Percentiles rank a stretch among this genome's conserved stretches.
phyloP scores from a whole-genome alignment of 2,797 vertebrate species.

The Yasuhikotakia modesta region DNA sequence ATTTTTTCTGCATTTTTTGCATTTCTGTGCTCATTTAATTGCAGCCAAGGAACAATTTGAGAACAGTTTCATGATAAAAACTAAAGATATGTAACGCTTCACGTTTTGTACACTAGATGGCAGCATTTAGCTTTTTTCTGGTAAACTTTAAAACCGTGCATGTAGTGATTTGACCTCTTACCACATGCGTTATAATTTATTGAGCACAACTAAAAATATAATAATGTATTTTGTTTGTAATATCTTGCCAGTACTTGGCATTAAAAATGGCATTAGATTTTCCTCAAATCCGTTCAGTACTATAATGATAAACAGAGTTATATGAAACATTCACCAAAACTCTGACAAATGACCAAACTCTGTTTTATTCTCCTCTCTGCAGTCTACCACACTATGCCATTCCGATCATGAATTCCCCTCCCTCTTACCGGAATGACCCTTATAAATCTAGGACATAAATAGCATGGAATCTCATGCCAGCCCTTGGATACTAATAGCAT shows the following conservation, averaged over 20 bases:
- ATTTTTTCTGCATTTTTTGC: conserved; percentile 71
- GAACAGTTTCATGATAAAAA: conserved; percentile 67
- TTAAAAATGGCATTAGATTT: background rate
- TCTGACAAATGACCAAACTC: background rate
- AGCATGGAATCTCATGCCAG: conserved; percentile 59
- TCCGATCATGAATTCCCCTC: conserved; percentile 53
- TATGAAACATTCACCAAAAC: background rate
- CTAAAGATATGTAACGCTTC: conserved; percentile 64
- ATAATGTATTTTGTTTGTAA: background rate
- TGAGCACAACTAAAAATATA: background rate
- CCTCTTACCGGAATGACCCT: conserved; percentile 68
- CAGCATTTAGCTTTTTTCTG: conserved; percentile 51
- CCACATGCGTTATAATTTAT: background rate
- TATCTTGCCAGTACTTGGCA: background rate
- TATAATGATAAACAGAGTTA: background rate
- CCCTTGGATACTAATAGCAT: conserved; percentile 24
- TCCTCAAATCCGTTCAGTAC: background rate
- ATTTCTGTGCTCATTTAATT: conserved; percentile 72
- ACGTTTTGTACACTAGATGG: conserved; percentile 62
- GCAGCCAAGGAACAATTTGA: conserved; percentile 58
- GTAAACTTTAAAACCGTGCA: background rate
- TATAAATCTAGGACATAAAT: conserved; percentile 70
- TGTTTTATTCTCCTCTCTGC: background rate
- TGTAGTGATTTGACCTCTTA: background rate
- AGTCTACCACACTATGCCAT: conserved; percentile 15